A percentile compares a stretch with the other conserved stretches of the same genome.
phyloP scores from a whole-genome alignment of 2,888 invertebrate species.

The Rapana venosa region DNA sequence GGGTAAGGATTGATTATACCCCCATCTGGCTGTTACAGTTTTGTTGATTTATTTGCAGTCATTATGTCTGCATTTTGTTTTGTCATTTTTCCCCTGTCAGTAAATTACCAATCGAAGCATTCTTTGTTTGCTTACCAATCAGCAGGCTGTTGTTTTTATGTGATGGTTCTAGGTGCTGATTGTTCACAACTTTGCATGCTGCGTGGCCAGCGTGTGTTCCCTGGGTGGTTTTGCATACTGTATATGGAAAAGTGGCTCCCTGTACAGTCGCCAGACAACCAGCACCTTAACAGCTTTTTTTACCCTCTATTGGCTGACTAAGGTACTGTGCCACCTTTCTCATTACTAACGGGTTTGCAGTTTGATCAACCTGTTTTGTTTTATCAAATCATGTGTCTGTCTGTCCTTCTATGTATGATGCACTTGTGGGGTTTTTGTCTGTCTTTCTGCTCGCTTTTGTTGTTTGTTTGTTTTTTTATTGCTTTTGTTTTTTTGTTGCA shows the following conservation, averaged over 20 bases:
- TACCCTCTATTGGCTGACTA: conserved; percentile 72
- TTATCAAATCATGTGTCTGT: too few relatives aligned
- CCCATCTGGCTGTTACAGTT: too few relatives aligned
- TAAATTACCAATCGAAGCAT: neutral
- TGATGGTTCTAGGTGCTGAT: conserved; percentile 66
- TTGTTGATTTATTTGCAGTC: neutral
- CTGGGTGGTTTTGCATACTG: conserved; percentile 64
- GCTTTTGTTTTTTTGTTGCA: too few relatives aligned
- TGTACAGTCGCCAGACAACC: conserved; percentile 61
- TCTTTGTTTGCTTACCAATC: neutral
- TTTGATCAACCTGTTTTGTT: too few relatives aligned
- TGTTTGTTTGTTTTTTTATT: neutral
- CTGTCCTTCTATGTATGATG: too few relatives aligned
- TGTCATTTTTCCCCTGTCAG: neutral
- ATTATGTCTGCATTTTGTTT: neutral
- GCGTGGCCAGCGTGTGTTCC: conserved; percentile 65
- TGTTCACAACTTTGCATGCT: conserved; percentile 73
- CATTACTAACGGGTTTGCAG: too few relatives aligned
- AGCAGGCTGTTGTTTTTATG: too few relatives aligned
- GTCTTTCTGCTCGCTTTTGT: neutral
- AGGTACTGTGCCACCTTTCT: conserved; percentile 48
- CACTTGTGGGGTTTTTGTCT: neutral
- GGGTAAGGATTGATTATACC: too few relatives aligned
- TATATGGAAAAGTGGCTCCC: conserved; percentile 60
- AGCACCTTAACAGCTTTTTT: conserved; percentile 60